phyloP scores from a whole-genome alignment of 2,888 invertebrate genomes.

The Pseudoips prasinana region DNA sequence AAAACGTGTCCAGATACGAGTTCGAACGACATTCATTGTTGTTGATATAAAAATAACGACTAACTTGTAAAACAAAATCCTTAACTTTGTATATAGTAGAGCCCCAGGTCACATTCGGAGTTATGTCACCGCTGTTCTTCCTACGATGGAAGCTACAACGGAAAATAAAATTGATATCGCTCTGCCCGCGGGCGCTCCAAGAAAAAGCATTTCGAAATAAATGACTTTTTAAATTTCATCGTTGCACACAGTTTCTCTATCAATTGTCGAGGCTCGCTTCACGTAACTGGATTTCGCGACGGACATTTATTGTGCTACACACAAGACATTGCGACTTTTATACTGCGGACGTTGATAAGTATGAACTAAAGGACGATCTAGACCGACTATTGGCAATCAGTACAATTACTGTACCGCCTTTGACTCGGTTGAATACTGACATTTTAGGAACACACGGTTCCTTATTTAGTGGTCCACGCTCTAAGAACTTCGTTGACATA shows the following conservation, averaged over 20 bases:
- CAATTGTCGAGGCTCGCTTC: constrained; percentile 77
- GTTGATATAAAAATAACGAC: constrained; percentile 33
- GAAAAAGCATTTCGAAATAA: constrained; percentile 81
- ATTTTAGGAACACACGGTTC: constrained; percentile 2
- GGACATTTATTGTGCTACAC: constrained; percentile 77
- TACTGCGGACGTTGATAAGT: constrained; percentile 48
- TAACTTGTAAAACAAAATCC: constrained; percentile 29
- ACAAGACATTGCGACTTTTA: constrained; percentile 70
- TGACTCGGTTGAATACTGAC: constrained; percentile 10
- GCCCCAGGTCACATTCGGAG: constrained; percentile 34
- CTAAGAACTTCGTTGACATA: no score
- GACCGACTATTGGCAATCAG: constrained; percentile 51
- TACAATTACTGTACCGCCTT: constrained; percentile 29
- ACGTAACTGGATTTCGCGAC: constrained; percentile 75
- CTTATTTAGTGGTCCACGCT: no score
- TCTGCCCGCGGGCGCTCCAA: constrained; percentile 72
- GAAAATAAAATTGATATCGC: constrained; percentile 81
- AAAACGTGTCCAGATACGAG: constrained; percentile 19
- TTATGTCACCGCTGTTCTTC: constrained; percentile 43
- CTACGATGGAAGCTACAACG: constrained; percentile 63
- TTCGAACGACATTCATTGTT: constrained; percentile 27
- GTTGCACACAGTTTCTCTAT: constrained; percentile 82
- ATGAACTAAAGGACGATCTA: constrained; percentile 48
- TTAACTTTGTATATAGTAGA: constrained; percentile 29
- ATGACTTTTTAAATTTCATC: constrained; percentile 83